Conservation (phyloP, 35 echinoderm and acorn worm species). For the Ophioderma brevispina region DNA sequence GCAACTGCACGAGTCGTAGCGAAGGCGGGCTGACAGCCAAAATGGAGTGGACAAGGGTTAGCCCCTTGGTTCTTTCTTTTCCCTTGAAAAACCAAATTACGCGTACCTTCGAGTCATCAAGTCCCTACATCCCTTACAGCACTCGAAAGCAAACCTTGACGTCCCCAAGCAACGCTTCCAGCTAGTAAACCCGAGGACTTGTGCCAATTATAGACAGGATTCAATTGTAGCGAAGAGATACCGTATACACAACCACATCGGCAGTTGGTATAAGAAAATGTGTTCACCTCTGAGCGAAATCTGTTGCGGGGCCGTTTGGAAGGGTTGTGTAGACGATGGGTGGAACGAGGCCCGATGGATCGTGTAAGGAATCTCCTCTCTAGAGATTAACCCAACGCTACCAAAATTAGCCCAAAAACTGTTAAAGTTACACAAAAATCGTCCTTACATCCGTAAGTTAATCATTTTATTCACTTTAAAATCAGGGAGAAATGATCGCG, state of each 20-base stretch:
- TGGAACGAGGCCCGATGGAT: neutral
- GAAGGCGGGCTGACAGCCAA: neutral
- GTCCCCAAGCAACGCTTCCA: neutral
- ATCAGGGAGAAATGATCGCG: too few relatives aligned
- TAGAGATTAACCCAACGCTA: too few relatives aligned
- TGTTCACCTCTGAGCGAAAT: neutral
- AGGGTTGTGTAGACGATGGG: neutral
- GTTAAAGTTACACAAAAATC: too few relatives aligned
- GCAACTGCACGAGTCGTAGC: neutral
- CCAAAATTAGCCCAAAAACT: too few relatives aligned
- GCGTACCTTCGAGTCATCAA: neutral
- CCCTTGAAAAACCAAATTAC: neutral
- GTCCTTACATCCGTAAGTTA: too few relatives aligned
- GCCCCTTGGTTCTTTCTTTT: neutral
- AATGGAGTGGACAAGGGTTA: conserved; percentile 7
- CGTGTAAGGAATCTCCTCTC: too few relatives aligned
- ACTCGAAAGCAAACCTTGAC: neutral
- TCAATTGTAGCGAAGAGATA: neutral
- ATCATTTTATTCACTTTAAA: too few relatives aligned
- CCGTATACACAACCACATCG: neutral
- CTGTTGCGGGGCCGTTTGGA: neutral
- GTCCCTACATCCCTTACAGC: neutral
- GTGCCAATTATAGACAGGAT: neutral
- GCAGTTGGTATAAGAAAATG: neutral
- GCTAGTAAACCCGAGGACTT: neutral